These are phyloP conservation scores for Sipha flava DNA, from an alignment of 1,140 invertebrate genomes.

Conservation along the genomic window DNA sequence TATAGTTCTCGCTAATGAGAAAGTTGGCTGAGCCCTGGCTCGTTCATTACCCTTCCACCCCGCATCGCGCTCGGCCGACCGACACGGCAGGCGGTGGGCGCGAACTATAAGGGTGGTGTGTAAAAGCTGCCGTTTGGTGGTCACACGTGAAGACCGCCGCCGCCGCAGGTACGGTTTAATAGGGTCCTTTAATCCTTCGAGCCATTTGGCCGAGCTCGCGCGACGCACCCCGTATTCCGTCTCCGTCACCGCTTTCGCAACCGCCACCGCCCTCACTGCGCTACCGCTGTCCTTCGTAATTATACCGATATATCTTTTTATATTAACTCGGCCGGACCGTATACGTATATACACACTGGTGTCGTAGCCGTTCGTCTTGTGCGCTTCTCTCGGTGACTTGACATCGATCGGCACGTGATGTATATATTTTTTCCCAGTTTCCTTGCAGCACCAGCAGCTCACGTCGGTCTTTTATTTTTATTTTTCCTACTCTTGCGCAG, in stretches of 20 bases:
- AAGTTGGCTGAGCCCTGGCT: slow-evolving; percentile 28
- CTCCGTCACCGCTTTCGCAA: background rate
- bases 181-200: slow-evolving; percentile 32
- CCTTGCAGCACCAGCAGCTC: too few relatives aligned
- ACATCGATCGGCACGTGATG: slow-evolving; percentile 13
- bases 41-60: slow-evolving; percentile 27
- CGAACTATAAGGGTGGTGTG: background rate
- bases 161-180: slow-evolving; percentile 18
- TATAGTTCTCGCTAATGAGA: slow-evolving; percentile 27
- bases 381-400: background rate
- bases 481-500: too few relatives aligned
- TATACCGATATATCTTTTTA: slow-evolving; percentile 32
- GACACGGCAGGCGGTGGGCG: background rate
- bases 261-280: background rate
- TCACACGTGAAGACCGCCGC: slow-evolving; percentile 23
- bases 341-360: too few relatives aligned
- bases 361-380: background rate
- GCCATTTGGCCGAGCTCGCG: slow-evolving; percentile 23
- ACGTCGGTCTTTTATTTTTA: background rate
- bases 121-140: slow-evolving; percentile 29
- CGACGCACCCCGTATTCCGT: background rate
- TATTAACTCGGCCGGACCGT: slow-evolving; percentile 28
- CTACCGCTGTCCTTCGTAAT: background rate
- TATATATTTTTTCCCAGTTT: background rate
- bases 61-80: background rate